Base-by-base conservation (phyloP, 2,113 vertebrate species). In the Stigmatopora argus region DNA sequence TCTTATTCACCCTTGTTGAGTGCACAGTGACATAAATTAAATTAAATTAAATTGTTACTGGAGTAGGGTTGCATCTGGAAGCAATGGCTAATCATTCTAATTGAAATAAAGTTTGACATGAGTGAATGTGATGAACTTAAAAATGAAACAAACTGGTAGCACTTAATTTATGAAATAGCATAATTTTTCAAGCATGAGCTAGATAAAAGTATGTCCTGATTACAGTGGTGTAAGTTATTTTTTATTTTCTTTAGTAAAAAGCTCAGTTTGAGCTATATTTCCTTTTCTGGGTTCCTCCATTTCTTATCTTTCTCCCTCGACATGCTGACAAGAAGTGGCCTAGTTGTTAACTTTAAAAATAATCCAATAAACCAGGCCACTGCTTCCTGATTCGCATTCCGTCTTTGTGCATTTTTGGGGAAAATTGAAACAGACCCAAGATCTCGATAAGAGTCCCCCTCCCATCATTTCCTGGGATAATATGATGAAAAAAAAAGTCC, bases 301-400 rank as follows among this genome's bases (percentile, higher is more conserved):
- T n/a, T 14, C 1, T 59, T 41, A 8, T 51, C 51, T 73, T 66
- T 65, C 31, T 78, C 77, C 63, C 76, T 58, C 81, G 65, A 79
- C 45, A 89, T 78, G 62, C 71, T 74, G 74, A 73, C 78, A 44
- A 78, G 81, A 59, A 56, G 17, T 79, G 89, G 82, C 89, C 88
- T 85, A 88, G 73, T 88, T 90, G 71, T 88, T 90, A 79, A 80
- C 76, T 76, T 83, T 72, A 80, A 83, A 85, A 90, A 87, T 87
- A 88, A 89, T 88, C 84, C 64, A 44, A 64, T 13, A 78, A 91
- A 89, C 78, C 85, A 85, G 90, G 90, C 81, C 87, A 89, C 11
- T 66, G 79, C 77, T 77, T 84, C 15, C 75, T 75, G 74, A 81
- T 80, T 87, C 82, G 72, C 73, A 69, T 81, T 83, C 70, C 2